Evolutionary conservation across 2,888 invertebrate genomes (phyloP), one percentile per base, ranked within the genome.

Genomic region (Digitonthophagus gazella): DNA sequence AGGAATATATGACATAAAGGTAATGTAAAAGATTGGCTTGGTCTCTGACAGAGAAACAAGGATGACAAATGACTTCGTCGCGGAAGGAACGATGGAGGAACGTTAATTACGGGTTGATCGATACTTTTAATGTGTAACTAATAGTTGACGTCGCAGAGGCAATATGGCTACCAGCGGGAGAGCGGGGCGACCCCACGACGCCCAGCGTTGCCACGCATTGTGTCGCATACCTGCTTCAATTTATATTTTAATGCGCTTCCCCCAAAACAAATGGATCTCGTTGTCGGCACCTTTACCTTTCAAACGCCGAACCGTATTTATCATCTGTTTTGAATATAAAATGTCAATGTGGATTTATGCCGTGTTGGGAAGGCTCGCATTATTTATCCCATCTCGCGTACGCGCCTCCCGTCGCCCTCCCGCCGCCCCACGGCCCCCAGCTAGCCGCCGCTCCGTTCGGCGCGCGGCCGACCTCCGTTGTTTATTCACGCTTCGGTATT

Each of bases 221-320:
- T 83, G 82, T 81, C 82, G 79, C 80, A 78, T 81, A 81, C 81
- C 82, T 81, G 80, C 76, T 76, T 81, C 80, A 79, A 80, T 81
- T 82, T 81, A 80, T 82, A 82, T 81, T 82, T 82, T 82, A 82
- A 82, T 82, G 80, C 80, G 81, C 81, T 82, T 82, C 80, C 80
- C 80, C 80, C 80, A 82, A 83, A 83, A 83, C 82, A 82, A 82
- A 82, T 83, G 82, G 79, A 78, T 77, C 78, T 76, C 80, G 78
- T 80, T 79, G 81, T 80, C 81, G 81, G 82, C 75, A 72, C 79
- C 78, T 82, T 81, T 80, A 79, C 78, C 77, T 79, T 79, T 76
- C 76, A 76, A 78, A 79, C 75, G 79, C 80, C 80, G 80, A 81
- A 78, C 76, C 72, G 77, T 80, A 81, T 81, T 81, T 80, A 80